These are phyloP conservation scores for Silurus aristotelis DNA, from an alignment of 2,797 vertebrate species.

Conservation along the genomic window DNA sequence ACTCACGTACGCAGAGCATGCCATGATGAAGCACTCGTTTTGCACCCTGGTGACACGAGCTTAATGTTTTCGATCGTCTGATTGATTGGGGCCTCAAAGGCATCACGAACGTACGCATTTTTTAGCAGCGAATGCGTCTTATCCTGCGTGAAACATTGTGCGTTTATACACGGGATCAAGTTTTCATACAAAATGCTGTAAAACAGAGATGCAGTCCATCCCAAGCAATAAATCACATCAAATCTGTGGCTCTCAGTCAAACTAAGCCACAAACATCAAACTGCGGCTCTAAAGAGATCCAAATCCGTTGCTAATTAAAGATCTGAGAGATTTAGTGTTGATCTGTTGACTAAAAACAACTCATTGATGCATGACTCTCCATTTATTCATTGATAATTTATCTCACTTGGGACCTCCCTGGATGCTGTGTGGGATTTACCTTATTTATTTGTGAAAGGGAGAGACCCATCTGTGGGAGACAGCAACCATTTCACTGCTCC, in stretches of 20 bases:
- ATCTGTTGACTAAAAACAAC: slow-evolving; percentile 31
- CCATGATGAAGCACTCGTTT: slow-evolving; percentile 3
- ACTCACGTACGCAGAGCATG: background rate
- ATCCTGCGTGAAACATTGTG: background rate
- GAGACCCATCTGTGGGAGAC: slow-evolving; percentile 49
- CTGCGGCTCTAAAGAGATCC: background rate
- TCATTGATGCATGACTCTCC: slow-evolving; percentile 7
- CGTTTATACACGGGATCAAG: background rate
- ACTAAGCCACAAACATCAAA: background rate
- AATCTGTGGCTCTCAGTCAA: no score
- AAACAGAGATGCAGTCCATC: background rate
- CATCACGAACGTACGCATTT: background rate
- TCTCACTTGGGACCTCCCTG: slow-evolving; percentile 31
- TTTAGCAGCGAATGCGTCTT: background rate
- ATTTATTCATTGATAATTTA: slow-evolving; percentile 47
- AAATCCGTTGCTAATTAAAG: slow-evolving; percentile 11
- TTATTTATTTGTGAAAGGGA: slow-evolving; percentile 47
- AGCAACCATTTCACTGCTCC: slow-evolving; percentile 27
- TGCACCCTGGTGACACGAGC: background rate
- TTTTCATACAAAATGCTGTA: background rate
- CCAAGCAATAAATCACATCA: background rate
- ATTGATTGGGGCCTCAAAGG: background rate
- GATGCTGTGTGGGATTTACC: slow-evolving; percentile 37
- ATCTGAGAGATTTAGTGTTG: background rate
- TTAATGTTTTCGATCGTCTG: slow-evolving; percentile 1